A percentile compares a stretch with the other conserved stretches of the same genome.
phyloP scores from a whole-genome alignment of 1,140 invertebrate species.

The Conopomorpha cramerella region DNA sequence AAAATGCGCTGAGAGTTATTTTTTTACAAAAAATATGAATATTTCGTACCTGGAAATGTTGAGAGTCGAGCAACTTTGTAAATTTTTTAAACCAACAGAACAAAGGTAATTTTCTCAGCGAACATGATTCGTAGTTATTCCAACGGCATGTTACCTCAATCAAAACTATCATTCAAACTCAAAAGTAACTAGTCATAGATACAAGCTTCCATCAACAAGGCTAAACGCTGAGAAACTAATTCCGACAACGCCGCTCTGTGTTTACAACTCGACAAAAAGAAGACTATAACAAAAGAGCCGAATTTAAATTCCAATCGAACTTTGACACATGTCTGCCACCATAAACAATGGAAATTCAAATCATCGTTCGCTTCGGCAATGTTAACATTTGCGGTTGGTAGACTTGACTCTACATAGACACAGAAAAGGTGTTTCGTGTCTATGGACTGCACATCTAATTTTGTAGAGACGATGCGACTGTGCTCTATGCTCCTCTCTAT shows the following conservation, averaged over 20 bases:
- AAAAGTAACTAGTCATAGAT: conserved; percentile 40
- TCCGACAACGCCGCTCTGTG: conserved; percentile 52
- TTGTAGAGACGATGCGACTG: conserved; percentile 40
- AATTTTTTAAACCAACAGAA: too few relatives aligned
- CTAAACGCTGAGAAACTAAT: conserved; percentile 45
- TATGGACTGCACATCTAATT: conserved; percentile 47
- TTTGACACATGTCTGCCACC: conserved; percentile 61
- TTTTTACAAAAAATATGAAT: too few relatives aligned
- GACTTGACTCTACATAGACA: too few relatives aligned
- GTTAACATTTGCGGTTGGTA: too few relatives aligned
- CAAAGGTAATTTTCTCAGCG: too few relatives aligned
- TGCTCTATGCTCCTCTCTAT: conserved; percentile 50
- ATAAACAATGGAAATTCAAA: conserved; percentile 61
- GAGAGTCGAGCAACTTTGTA: too few relatives aligned
- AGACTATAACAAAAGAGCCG: conserved; percentile 54
- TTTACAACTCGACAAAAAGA: conserved; percentile 57
- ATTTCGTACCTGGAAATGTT: too few relatives aligned
- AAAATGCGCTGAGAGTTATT: too few relatives aligned
- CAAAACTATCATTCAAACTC: conserved; percentile 36
- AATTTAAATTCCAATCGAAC: conserved; percentile 61
- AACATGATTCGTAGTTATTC: conserved; percentile 54
- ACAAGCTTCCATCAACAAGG: conserved; percentile 33
- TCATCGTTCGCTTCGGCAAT: conserved; percentile 45
- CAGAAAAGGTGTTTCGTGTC: too few relatives aligned
- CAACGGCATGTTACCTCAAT: conserved; percentile 47